Conservation (phyloP, 2,113 vertebrate species). For the Siniperca knerii region DNA sequence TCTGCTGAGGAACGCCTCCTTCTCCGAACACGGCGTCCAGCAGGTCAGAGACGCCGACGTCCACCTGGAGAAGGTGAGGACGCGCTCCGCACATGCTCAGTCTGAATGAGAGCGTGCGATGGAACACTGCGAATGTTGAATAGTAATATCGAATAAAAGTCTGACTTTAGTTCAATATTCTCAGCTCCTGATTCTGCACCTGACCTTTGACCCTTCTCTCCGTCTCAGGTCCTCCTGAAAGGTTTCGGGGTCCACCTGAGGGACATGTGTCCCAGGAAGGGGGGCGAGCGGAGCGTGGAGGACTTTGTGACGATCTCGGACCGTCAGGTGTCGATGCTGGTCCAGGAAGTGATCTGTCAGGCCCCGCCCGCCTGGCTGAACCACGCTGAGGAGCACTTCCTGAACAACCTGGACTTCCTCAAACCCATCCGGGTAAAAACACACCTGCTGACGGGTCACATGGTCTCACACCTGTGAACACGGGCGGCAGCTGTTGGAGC, state of each 20-base stretch:
- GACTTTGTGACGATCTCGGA: conserved; percentile 86
- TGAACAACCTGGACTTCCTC: conserved; percentile 87
- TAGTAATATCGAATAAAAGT: too few species aligned
- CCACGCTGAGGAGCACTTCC: conserved; percentile 81
- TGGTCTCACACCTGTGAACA: too few species aligned
- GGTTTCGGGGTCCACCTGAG: conserved; percentile 86
- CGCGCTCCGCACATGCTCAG: neutral
- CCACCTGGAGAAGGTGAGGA: conserved; percentile 88
- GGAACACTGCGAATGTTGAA: too few species aligned
- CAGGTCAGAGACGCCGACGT: conserved; percentile 86
- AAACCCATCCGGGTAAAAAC: conserved; percentile 87
- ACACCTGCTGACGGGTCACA: neutral
- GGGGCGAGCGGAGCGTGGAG: conserved; percentile 17
- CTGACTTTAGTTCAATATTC: too few species aligned
- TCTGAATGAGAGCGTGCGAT: too few species aligned
- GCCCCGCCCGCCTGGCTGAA: conserved; percentile 81
- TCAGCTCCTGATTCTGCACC: too few species aligned
- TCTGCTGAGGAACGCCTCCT: conserved; percentile 85
- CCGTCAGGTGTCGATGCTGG: conserved; percentile 17
- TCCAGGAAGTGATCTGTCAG: conserved; percentile 83
- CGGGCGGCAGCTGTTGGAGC: too few species aligned
- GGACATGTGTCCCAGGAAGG: conserved; percentile 85
- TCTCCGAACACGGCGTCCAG: conserved; percentile 81
- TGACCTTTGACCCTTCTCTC: neutral
- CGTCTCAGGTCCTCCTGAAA: conserved; percentile 84